phyloP scores from a whole-genome alignment of 2,113 vertebrate species.

The Prunella himalayana region DNA sequence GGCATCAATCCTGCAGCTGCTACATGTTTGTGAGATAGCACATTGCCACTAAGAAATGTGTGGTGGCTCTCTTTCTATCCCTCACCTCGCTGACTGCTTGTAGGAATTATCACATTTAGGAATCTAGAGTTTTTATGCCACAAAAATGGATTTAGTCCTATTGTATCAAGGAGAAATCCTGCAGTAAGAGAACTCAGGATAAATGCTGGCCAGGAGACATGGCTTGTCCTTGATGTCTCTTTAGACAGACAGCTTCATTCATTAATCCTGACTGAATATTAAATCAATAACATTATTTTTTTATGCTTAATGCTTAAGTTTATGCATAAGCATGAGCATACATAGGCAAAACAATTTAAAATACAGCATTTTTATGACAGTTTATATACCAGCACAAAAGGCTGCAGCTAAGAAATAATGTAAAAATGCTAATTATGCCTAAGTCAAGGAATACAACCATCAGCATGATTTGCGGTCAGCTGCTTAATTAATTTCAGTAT shows the following conservation, averaged over 20 bases:
- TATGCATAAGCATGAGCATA: not conserved
- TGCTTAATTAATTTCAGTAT: slow-evolving; percentile 49
- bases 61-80: not conserved
- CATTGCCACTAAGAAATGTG: not conserved
- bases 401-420: not conserved
- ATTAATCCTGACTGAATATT: not conserved
- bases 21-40: not conserved
- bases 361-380: not conserved
- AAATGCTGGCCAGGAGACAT: not conserved
- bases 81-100: not conserved
- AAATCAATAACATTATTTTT: not conserved
- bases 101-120: not conserved
- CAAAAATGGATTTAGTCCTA: not conserved
- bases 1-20: not conserved
- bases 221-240: not conserved
- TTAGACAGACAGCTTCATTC: not conserved
- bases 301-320: not conserved
- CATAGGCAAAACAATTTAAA: not conserved
- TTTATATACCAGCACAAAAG: not conserved
- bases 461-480: slow-evolving; percentile 18
- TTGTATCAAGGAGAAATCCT: not conserved
- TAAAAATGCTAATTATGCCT: slow-evolving; percentile 25
- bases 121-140: not conserved
- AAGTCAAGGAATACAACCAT: slow-evolving; percentile 16
- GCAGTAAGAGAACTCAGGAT: not conserved